phyloP scores from a whole-genome alignment of 2,888 invertebrate genomes.

The Merodon equestris region DNA sequence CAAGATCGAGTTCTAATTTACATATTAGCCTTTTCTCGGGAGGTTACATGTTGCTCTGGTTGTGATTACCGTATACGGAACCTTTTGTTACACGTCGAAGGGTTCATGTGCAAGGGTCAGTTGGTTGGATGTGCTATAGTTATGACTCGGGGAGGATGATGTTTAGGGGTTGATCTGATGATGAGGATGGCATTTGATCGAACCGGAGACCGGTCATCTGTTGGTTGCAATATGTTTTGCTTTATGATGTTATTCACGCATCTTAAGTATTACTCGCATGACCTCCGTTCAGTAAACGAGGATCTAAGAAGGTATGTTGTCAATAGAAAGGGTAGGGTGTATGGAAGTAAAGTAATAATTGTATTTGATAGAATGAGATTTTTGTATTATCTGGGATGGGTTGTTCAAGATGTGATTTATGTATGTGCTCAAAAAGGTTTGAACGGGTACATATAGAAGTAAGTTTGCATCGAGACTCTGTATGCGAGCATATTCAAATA shows the following conservation, averaged over 20 bases:
- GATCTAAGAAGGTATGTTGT: no score
- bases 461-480: no score
- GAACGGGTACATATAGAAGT: no score
- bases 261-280: conserved; percentile 69
- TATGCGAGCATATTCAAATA: no score
- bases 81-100: conserved; percentile 48
- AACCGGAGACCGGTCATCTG: conserved; percentile 54
- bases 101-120: conserved; percentile 61
- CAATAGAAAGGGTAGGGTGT: conserved; percentile 54
- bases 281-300: conserved; percentile 49
- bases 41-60: conserved; percentile 54
- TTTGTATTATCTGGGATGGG: conserved; percentile 38
- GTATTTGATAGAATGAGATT: conserved; percentile 33
- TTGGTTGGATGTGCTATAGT: conserved; percentile 35
- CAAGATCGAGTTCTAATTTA: conserved; percentile 66
- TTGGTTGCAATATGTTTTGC: conserved; percentile 27
- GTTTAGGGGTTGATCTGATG: conserved; percentile 58
- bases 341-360: conserved; percentile 49
- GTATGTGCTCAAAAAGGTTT: no score
- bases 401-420: conserved; percentile 41
- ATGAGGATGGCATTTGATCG: conserved; percentile 44
- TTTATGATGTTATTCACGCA: conserved; percentile 68
- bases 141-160: conserved; percentile 7
- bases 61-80: conserved; percentile 63
- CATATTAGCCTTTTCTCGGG: conserved; percentile 52